Base-by-base conservation (phyloP, 2,797 vertebrate species). In the Taenioides sp. region DNA sequence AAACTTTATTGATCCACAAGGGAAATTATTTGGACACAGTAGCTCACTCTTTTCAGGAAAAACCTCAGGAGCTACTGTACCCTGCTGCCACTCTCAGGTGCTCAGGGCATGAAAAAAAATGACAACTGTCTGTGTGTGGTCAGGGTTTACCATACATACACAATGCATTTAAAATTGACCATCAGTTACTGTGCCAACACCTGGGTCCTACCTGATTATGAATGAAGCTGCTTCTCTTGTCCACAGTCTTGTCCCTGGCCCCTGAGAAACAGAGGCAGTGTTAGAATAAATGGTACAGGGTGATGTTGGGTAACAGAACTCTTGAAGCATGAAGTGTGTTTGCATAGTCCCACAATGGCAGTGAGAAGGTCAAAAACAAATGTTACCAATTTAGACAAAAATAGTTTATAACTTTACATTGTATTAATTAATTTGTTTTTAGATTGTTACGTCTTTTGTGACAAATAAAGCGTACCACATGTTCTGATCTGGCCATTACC, bases 271-370 rank as follows among this genome's bases (percentile, higher is more conserved):
- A 62, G 20, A 37, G 9, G n/a, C 20, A 62, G 37, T 34, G 60
- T 62, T 16, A 62, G 17, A 20, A 61, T 34, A 34, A 61, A 37
- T 31, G 10, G 7, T 12, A 37, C 28, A 25, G 10, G 10, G 27
- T 60, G 28, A 37, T 5, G 23, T 18, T 28, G 7, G 59, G 28
- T 20, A 12, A 62, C 60, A 62, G 10, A 20, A n/a, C 31, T 37
- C 17, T n/a, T 37, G 60, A 14, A 10, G 60, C 28, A 62, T 62
- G 7, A 28, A 28, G 34, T 10, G 20, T 62, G 60, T 37, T 59
- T 27, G 54, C 54, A 57, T 6, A 59, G 25, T 59, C 57, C 25
- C 57, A 59, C 25, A 59, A 59, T 59, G 57, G 25, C 57, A 59
- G n/a, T 4, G 22, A 25, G 10, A 23, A 55, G 54, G 55, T 27